Evolutionary conservation across 2,113 vertebrate genomes (phyloP), one percentile per base, ranked within the genome.

Genomic region (Cervus canadensis): DNA sequence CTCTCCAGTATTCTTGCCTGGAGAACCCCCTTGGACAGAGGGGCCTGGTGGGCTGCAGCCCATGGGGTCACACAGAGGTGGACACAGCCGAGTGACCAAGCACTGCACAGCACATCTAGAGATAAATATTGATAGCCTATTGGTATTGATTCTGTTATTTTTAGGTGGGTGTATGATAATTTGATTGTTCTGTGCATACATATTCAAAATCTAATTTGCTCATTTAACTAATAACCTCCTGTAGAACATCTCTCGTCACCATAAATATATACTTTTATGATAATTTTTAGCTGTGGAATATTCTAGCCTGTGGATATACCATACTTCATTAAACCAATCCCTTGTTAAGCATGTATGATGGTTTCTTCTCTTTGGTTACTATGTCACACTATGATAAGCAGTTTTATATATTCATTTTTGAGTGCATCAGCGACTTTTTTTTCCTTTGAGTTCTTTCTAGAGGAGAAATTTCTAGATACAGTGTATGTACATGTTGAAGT

Each of bases 401-500:
- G 30, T 45, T 76, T 33, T 25, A 21, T n/a, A 26, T 2, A 21
- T 67, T 40, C 9, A 10, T 64, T 92, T 89, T 43, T 67, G 17
- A 60, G 64, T 40, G 16, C 3, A 16, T 93, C 10, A 25, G 5
- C 50, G 8, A 30, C 40, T 56, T 26, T 78, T 30, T 48, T 54
- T 45, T 45, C 79, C 26, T 74, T 71, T 43, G 43, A 82, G 36
- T 52, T 81, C 74, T 92, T 95, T 92, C 36, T 48, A 36, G 52
- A 56, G 64, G 91, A 85, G 62, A 54, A 76, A 48, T 64, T 40
- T 94, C 57, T 91, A n/a, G 60, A 8, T 40, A 19, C 43, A 91
- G 40, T 36, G 3, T 26, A 7, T 19, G 33, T 2, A 15, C 14
- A 30, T 10, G 2, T 28, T 59, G 2, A 43, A 48, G 3, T 43